Percentiles rank a stretch among this genome's conserved stretches.
These are phyloP conservation scores for Phymorhynchus buccinoides DNA, from an alignment of 1,140 invertebrate species.

Conservation along the genomic window DNA sequence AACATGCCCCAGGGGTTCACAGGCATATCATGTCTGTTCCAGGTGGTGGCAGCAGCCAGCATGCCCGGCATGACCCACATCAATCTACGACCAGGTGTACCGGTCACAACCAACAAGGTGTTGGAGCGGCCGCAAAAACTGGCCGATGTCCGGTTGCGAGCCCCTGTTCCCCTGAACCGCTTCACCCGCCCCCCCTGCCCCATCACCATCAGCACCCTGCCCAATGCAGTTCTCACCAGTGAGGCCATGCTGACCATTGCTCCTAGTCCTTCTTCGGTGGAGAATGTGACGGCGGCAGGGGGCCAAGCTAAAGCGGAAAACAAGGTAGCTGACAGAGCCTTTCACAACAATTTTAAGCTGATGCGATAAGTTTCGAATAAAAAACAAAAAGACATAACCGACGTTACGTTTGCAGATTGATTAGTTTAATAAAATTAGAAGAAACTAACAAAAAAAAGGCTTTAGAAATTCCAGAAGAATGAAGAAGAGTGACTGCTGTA, in stretches of 20 bases:
- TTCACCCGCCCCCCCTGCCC: background rate
- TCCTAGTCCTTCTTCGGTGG: background rate
- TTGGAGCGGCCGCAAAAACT: constrained; percentile 25
- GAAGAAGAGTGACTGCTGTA: too few species aligned
- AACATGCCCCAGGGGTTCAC: too few species aligned
- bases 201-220: constrained; percentile 4
- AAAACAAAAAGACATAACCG: too few species aligned
- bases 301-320: background rate
- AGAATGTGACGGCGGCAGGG: background rate
- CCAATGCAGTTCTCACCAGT: background rate
- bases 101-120: background rate
- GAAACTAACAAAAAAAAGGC: too few species aligned
- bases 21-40: background rate
- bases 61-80: constrained; percentile 31
- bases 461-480: too few species aligned
- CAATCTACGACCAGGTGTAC: background rate
- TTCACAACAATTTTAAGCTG: too few species aligned
- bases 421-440: too few species aligned
- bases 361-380: too few species aligned
- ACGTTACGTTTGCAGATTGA: too few species aligned
- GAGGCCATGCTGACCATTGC: background rate
- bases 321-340: too few species aligned
- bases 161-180: background rate
- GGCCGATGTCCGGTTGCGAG: background rate
- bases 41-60: constrained; percentile 16